Conservation (phyloP, 2,113 vertebrate genomes). For the Phaetusa simplex region DNA sequence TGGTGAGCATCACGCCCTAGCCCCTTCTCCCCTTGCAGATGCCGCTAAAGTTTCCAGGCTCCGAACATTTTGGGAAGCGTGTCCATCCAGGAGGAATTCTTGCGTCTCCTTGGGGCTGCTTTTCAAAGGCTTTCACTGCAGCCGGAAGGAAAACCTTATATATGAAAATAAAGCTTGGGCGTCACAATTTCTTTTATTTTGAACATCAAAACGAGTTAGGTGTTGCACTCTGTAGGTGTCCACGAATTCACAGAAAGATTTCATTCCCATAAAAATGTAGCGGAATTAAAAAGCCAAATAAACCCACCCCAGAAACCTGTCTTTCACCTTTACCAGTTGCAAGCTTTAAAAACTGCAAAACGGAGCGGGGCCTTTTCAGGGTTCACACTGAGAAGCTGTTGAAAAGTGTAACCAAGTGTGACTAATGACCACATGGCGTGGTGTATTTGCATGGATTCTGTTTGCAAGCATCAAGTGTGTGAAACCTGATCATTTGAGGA, state of each 20-base stretch:
- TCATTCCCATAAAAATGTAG: not conserved
- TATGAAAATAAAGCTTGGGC: constrained; percentile 47
- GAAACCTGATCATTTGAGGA: constrained; percentile 13
- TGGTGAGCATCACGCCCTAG: constrained; percentile 12
- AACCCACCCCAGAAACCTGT: not conserved
- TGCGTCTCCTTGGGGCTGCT: constrained; percentile 44
- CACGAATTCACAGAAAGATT: not conserved
- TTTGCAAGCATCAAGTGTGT: constrained; percentile 6
- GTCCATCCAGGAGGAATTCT: not conserved
- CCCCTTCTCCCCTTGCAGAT: not conserved
- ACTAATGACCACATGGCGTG: constrained; percentile 6
- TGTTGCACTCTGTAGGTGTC: not conserved
- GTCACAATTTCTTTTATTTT: not conserved
- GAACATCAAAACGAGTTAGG: not conserved
- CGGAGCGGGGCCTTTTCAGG: not conserved
- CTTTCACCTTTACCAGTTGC: not conserved
- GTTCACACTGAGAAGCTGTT: constrained; percentile 14
- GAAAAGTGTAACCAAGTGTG: constrained; percentile 44
- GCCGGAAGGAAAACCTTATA: not conserved
- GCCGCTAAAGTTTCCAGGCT: constrained; percentile 43
- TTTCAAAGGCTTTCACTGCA: constrained; percentile 59
- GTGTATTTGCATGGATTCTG: constrained; percentile 35
- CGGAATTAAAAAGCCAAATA: not conserved
- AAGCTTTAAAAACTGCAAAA: constrained; percentile 7
- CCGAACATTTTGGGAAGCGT: constrained; percentile 38